Evolutionary conservation across 2,113 vertebrate genomes (phyloP).

Genomic region (Pristiophorus japonicus): DNA sequence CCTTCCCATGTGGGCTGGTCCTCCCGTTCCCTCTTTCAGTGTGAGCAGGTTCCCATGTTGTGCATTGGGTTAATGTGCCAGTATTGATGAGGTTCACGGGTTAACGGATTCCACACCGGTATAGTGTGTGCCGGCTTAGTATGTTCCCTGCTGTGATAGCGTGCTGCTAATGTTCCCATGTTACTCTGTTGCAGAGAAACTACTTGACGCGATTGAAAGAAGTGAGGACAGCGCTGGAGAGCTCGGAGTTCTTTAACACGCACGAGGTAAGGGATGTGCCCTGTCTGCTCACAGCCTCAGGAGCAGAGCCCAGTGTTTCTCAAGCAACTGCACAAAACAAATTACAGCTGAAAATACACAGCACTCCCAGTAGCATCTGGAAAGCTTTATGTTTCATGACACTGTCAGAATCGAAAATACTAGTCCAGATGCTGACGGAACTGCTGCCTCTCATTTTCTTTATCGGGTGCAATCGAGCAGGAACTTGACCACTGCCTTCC

Average conservation of each 20-base stretch:
- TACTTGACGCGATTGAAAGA: slow-evolving; percentile 68
- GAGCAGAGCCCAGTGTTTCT: background rate
- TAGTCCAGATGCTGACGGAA: background rate
- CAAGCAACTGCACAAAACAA: background rate
- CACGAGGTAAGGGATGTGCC: slow-evolving; percentile 65
- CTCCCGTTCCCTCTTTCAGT: too few relatives aligned
- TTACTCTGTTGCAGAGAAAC: slow-evolving; percentile 53
- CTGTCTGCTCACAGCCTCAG: background rate
- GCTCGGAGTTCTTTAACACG: slow-evolving; percentile 70
- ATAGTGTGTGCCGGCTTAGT: background rate
- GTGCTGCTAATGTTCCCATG: background rate
- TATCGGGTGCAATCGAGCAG: background rate
- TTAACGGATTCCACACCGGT: too few relatives aligned
- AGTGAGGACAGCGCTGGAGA: slow-evolving; percentile 63
- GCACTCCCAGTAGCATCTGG: background rate
- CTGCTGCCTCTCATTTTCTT: background rate
- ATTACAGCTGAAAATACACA: background rate
- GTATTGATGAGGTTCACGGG: too few relatives aligned
- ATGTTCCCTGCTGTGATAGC: too few relatives aligned
- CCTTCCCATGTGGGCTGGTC: background rate
- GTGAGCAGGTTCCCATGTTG: too few relatives aligned
- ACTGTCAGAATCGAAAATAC: background rate
- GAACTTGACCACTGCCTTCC: background rate
- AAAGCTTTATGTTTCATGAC: background rate
- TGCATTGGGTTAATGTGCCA: too few relatives aligned